Evolutionary conservation across 2,797 vertebrate genomes (phyloP).

Genomic region (Psittacula derbiana): DNA sequence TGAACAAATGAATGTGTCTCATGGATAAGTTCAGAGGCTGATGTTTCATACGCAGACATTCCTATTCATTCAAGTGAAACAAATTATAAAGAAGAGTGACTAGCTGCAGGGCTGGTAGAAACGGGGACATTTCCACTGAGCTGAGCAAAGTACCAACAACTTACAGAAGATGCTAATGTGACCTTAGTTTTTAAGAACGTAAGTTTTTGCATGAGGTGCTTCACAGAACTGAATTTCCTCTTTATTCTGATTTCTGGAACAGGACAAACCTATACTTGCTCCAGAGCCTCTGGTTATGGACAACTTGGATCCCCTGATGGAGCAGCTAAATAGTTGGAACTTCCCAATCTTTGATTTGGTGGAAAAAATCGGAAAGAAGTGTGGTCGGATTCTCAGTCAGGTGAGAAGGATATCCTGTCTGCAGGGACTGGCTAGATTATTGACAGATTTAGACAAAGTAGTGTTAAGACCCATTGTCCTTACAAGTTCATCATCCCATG

Average conservation of each 20-base stretch:
- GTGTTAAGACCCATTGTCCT: neutral
- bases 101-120: conserved; percentile 48
- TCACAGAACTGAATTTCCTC: neutral
- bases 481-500: neutral
- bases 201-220: neutral
- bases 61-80: conserved; percentile 17
- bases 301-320: conserved; percentile 88
- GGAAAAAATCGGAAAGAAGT: conserved; percentile 91
- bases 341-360: conserved; percentile 96
- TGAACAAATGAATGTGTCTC: neutral
- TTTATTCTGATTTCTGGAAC: conserved; percentile 35
- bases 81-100: neutral
- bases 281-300: conserved; percentile 95
- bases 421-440: neutral
- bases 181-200: neutral
- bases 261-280: conserved; percentile 91
- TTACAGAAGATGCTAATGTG: neutral
- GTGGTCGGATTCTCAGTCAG: conserved; percentile 96
- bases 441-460: neutral
- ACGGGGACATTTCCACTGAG: neutral
- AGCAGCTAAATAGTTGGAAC: conserved; percentile 96
- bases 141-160: neutral
- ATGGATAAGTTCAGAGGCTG: neutral
- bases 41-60: neutral
- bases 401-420: conserved; percentile 73